A percentile compares a stretch with the other conserved stretches of the same genome.
phyloP scores from a whole-genome alignment of 2,797 vertebrate genomes.

The Macropodus opercularis region DNA sequence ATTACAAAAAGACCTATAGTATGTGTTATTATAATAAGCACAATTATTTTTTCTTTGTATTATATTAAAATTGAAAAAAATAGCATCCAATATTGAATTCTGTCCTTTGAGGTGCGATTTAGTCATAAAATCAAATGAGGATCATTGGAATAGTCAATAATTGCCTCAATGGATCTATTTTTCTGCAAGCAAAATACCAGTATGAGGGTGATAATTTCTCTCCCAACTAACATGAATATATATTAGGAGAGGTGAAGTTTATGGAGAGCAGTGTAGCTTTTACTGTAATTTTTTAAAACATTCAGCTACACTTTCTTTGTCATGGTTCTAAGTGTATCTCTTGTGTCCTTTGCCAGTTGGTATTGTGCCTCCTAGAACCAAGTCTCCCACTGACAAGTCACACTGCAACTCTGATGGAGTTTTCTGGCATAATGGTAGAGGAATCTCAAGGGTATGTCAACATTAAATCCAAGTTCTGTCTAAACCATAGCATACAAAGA shows the following conservation, averaged over 20 bases:
- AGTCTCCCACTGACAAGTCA: slow-evolving; percentile 86
- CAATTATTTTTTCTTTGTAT: not conserved
- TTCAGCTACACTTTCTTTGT: too few relatives aligned
- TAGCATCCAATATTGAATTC: not conserved
- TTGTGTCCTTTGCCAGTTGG: slow-evolving; percentile 82
- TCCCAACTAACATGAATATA: too few relatives aligned
- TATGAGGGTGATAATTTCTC: not conserved
- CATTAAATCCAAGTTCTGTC: not conserved
- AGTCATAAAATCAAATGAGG: slow-evolving; percentile 6
- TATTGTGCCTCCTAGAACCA: slow-evolving; percentile 92
- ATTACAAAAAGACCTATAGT: not conserved
- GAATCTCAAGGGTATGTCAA: slow-evolving; percentile 84
- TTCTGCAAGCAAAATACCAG: not conserved
- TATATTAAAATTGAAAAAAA: slow-evolving; percentile 9
- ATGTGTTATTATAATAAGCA: not conserved
- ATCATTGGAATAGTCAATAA: not conserved
- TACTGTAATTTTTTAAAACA: too few relatives aligned
- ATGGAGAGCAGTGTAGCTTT: too few relatives aligned
- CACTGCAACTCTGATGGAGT: slow-evolving; percentile 45
- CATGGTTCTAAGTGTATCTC: too few relatives aligned
- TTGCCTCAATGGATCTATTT: not conserved
- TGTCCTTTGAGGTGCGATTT: not conserved
- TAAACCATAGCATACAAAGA: not conserved
- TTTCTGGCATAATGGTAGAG: slow-evolving; percentile 78
- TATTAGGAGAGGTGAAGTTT: too few relatives aligned